Evolutionary conservation across 2,888 invertebrate species (phyloP).

Genomic region (Melanotus villosus): DNA sequence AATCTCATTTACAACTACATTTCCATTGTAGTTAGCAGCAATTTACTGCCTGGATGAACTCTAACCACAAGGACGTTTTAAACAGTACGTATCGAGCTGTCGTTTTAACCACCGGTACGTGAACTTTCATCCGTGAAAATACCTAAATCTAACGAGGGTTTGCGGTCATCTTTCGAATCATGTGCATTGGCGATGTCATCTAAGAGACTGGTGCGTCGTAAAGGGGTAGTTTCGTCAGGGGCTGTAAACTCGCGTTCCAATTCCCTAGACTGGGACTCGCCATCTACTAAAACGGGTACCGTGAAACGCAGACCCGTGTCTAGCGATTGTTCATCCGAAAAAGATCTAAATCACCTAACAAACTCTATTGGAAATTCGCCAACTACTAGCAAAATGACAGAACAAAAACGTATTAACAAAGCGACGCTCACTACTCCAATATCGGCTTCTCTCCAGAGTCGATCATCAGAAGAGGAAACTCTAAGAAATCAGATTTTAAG

Average conservation of each 20-base stretch:
- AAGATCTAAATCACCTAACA: conserved; percentile 23
- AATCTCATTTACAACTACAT: conserved; percentile 27
- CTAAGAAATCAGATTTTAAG: too few species aligned
- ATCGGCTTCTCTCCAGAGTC: too few species aligned
- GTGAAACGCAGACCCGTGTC: conserved; percentile 78
- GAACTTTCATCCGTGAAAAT: too few species aligned
- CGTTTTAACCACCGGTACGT: neutral
- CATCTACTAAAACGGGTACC: conserved; percentile 80
- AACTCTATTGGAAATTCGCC: conserved; percentile 14
- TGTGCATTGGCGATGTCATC: conserved; percentile 52
- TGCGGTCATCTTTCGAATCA: conserved; percentile 20
- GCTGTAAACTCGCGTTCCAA: conserved; percentile 52
- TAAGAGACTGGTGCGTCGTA: conserved; percentile 53
- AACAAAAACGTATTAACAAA: conserved; percentile 9
- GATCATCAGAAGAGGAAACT: too few species aligned
- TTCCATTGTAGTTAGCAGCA: conserved; percentile 12
- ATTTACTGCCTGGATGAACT: conserved; percentile 22
- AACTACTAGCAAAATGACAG: conserved; percentile 4
- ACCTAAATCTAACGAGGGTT: too few species aligned
- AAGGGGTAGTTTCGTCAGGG: conserved; percentile 54
- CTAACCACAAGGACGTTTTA: conserved; percentile 1
- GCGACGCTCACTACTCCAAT: conserved; percentile 31
- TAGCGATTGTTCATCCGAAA: conserved; percentile 48
- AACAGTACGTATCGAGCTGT: conserved; percentile 1
- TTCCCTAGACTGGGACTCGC: conserved; percentile 80